Percentiles rank a stretch among this genome's conserved stretches.
Evolutionary conservation across 2,888 invertebrate genomes (phyloP).

Genomic region (Andricus quercusramuli): DNA sequence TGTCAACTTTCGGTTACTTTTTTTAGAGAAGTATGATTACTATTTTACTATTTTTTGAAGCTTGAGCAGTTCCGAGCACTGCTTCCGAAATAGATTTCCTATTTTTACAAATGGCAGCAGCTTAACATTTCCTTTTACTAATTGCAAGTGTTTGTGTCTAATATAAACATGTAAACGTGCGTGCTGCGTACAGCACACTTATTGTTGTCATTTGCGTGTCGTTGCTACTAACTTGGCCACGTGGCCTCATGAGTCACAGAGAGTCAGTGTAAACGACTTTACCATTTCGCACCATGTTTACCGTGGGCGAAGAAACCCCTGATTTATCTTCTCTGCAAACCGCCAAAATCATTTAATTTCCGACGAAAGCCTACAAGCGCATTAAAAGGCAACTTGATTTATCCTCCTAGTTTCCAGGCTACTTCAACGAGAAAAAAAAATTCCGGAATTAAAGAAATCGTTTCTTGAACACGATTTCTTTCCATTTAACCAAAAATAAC

Average conservation of each 20-base stretch:
- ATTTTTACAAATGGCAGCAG: constrained; percentile 58
- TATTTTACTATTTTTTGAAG: too few relatives aligned
- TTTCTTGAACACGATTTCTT: too few relatives aligned
- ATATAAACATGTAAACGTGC: constrained; percentile 8
- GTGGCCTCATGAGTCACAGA: constrained; percentile 41
- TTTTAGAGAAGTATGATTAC: too few relatives aligned
- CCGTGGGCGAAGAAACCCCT: constrained; percentile 12
- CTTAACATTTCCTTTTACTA: constrained; percentile 29
- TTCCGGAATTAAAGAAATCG: too few relatives aligned
- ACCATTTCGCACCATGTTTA: constrained; percentile 15
- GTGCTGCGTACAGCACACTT: constrained; percentile 18
- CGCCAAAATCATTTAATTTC: constrained; percentile 14
- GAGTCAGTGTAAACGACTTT: constrained; percentile 19
- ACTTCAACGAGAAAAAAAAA: too few relatives aligned
- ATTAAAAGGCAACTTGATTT: neutral
- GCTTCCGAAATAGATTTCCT: constrained; percentile 55
- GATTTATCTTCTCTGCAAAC: constrained; percentile 18
- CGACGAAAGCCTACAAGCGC: neutral
- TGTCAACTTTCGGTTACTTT: too few relatives aligned
- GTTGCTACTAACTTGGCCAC: constrained; percentile 51
- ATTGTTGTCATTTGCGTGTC: constrained; percentile 59
- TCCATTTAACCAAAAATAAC: too few relatives aligned
- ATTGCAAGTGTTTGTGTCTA: constrained; percentile 8
- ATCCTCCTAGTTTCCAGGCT: neutral
- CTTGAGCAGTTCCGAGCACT: too few relatives aligned